These are phyloP conservation scores for Drosophila bocki DNA, from an alignment of 1,140 invertebrate species.

Conservation along the genomic window DNA sequence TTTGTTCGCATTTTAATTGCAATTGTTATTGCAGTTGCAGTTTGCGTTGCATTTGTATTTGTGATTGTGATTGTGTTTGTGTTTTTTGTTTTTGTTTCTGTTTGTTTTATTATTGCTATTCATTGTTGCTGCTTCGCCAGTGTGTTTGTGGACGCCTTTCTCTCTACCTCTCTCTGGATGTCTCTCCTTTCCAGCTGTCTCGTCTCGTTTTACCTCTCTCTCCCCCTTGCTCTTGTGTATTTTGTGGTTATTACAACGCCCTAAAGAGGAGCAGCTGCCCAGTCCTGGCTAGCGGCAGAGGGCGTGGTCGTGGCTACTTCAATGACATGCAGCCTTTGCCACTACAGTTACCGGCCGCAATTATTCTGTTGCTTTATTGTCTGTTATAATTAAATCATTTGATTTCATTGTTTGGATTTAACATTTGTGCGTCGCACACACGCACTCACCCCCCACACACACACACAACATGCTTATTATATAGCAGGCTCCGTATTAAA, in stretches of 20 bases:
- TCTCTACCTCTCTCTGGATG: neutral
- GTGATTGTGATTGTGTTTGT: neutral
- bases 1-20: slow-evolving; percentile 76
- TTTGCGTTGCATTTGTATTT: slow-evolving; percentile 39
- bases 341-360: slow-evolving; percentile 61
- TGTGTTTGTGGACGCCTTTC: slow-evolving; percentile 8
- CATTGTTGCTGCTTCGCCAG: slow-evolving; percentile 34
- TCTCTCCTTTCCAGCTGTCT: neutral
- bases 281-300: neutral
- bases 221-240: slow-evolving; percentile 21
- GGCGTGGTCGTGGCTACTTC: slow-evolving; percentile 7
- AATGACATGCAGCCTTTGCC: slow-evolving; percentile 13
- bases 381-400: slow-evolving; percentile 84
- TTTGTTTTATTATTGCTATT: slow-evolving; percentile 47
- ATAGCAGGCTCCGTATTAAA: slow-evolving; percentile 40
- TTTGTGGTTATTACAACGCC: slow-evolving; percentile 59
- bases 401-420: slow-evolving; percentile 77
- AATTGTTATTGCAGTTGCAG: slow-evolving; percentile 68
- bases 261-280: slow-evolving; percentile 16
- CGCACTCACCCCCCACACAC: neutral
- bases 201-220: neutral
- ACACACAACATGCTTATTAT: neutral
- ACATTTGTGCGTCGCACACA: slow-evolving; percentile 48
- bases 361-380: slow-evolving; percentile 80
- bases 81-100: slow-evolving; percentile 15